Percentiles rank a stretch among this genome's conserved stretches.
Conservation (phyloP, 2,797 vertebrate species). For the Apodemus agrarius region DNA sequence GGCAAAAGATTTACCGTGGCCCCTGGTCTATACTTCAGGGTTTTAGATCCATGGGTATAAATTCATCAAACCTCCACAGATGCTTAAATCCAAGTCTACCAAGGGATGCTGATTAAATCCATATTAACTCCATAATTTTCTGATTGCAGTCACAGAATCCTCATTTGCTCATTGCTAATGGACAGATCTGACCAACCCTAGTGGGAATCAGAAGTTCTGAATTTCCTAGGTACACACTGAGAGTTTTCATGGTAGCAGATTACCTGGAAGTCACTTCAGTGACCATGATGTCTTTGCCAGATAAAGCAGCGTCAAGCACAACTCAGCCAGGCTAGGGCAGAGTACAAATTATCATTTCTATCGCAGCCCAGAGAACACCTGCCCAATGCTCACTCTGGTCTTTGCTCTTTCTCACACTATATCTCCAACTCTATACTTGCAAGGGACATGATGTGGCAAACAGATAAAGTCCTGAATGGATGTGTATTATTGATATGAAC, state of each 20-base stretch:
- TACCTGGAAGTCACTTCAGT: background rate
- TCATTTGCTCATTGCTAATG: background rate
- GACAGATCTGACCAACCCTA: background rate
- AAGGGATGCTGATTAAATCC: constrained; percentile 29
- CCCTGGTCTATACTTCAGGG: background rate
- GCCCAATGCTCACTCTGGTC: background rate
- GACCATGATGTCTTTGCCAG: background rate
- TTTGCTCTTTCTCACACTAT: background rate
- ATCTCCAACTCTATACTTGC: background rate
- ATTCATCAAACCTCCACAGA: background rate
- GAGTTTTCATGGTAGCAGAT: background rate
- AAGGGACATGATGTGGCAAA: background rate
- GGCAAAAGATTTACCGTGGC: background rate
- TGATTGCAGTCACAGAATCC: background rate
- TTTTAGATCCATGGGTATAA: background rate
- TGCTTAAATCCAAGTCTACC: constrained; percentile 1
- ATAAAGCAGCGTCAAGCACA: background rate
- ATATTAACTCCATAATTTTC: constrained; percentile 19
- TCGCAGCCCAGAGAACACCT: background rate
- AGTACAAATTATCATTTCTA: background rate
- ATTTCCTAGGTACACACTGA: background rate
- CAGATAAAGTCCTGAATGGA: background rate
- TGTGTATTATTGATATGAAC: background rate
- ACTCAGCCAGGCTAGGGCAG: background rate
- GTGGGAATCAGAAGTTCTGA: background rate